Evolutionary conservation across 2,888 invertebrate genomes (phyloP).

Genomic region (Sthenelais limicola): DNA sequence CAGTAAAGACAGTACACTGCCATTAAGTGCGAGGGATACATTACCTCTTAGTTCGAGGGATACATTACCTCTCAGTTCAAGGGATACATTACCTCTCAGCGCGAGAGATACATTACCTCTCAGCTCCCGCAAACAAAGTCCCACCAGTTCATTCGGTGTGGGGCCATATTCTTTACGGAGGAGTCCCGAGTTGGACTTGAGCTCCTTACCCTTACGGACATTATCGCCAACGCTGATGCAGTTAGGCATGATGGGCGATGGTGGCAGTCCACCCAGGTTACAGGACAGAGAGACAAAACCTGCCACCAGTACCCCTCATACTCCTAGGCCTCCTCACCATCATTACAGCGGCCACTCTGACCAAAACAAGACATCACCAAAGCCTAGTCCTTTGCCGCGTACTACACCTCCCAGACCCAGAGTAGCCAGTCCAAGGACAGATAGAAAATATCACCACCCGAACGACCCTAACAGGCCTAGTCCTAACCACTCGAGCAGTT

Average conservation of each 20-base stretch:
- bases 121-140: background rate
- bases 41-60: background rate
- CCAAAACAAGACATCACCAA: constrained; percentile 10
- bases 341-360: background rate
- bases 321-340: background rate
- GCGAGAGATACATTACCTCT: too few species aligned
- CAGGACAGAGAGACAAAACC: background rate
- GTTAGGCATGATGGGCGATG: background rate
- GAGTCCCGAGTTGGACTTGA: constrained; percentile 15
- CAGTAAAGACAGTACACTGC: constrained; percentile 3
- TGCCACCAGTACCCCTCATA: background rate
- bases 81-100: too few species aligned
- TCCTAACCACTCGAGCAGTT: too few species aligned
- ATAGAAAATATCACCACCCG: background rate
- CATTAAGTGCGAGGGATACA: background rate
- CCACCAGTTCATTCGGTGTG: background rate
- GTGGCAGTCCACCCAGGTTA: background rate
- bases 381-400: constrained; percentile 20
- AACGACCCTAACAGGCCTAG: too few species aligned
- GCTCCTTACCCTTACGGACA: background rate
- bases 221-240: background rate
- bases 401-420: constrained; percentile 3
- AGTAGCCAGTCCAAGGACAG: constrained; percentile 11
- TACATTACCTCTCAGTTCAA: too few species aligned
- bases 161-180: constrained; percentile 4